phyloP scores from a whole-genome alignment of 2,113 vertebrate genomes.

The Burhinus oedicnemus region DNA sequence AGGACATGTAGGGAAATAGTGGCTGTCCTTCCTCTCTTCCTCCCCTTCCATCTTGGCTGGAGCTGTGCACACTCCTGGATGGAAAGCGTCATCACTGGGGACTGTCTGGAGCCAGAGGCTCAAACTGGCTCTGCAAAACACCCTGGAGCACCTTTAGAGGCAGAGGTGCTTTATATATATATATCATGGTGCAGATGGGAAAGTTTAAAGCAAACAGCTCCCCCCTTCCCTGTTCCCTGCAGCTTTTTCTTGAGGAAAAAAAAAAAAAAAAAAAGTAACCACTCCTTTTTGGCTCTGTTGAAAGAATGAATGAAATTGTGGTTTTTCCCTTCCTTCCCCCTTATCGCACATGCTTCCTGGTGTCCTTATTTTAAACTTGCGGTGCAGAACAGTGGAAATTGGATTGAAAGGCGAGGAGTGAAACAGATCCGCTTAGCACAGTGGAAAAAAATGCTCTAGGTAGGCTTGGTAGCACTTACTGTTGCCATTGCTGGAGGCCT shows the following conservation, averaged over 20 bases:
- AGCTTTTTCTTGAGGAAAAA: neutral
- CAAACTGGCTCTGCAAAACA: neutral
- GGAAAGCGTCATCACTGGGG: rapidly evolving
- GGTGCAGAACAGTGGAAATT: constrained; percentile 36
- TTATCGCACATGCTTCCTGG: constrained; percentile 45
- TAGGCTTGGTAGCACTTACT: constrained; percentile 21
- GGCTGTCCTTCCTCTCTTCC: neutral
- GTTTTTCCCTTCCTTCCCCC: constrained; percentile 46
- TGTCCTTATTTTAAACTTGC: constrained; percentile 43
- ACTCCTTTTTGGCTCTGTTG: neutral
- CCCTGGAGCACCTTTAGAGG: neutral
- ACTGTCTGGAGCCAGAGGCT: neutral
- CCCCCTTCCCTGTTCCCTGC: neutral
- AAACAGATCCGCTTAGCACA: constrained; percentile 55
- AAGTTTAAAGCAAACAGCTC: neutral
- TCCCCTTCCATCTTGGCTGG: neutral
- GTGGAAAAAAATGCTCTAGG: constrained; percentile 54
- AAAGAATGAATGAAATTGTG: constrained; percentile 56
- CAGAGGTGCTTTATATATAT: neutral
- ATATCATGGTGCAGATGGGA: neutral
- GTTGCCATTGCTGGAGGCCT: constrained; percentile 47
- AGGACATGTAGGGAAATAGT: neutral
- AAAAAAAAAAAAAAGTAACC: neutral
- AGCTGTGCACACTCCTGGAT: neutral
- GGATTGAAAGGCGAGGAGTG: constrained; percentile 22